Conservation (phyloP, 2,888 invertebrate species). For the Agriopis leucophaearia region DNA sequence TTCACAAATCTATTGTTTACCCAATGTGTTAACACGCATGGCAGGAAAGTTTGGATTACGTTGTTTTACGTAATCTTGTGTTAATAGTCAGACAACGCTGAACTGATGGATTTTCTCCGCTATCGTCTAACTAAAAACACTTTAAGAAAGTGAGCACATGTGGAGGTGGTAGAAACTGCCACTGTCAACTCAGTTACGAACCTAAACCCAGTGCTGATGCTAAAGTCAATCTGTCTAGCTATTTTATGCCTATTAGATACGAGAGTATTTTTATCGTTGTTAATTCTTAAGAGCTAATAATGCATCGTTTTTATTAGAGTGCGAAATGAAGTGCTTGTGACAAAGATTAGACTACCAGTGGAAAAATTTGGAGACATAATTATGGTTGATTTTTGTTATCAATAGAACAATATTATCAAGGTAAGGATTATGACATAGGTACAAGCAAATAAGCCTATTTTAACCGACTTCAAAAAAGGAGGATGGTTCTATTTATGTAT, state of each 20-base stretch:
- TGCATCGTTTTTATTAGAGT: not conserved
- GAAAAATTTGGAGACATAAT: not conserved
- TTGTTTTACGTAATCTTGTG: constrained; percentile 43
- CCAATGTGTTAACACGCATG: constrained; percentile 10
- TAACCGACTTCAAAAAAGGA: too few species aligned
- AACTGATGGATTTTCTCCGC: constrained; percentile 40
- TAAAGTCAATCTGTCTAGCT: constrained; percentile 8
- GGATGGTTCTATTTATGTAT: too few species aligned
- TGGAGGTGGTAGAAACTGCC: constrained; percentile 31
- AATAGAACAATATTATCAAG: not conserved
- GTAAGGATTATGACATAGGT: not conserved
- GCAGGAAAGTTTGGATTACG: constrained; percentile 31
- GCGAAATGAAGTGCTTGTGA: constrained; percentile 1
- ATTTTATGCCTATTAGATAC: not conserved
- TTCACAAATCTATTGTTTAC: constrained; percentile 24
- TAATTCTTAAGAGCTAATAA: too few species aligned
- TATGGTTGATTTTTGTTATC: not conserved
- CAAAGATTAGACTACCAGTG: not conserved
- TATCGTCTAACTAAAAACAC: constrained; percentile 32
- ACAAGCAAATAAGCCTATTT: too few species aligned
- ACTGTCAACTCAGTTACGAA: constrained; percentile 32
- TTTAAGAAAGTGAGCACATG: constrained; percentile 45
- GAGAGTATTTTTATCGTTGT: too few species aligned
- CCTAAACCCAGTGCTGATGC: constrained; percentile 24
- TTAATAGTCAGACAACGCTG: constrained; percentile 26